Percentiles rank a stretch among this genome's conserved stretches.
These are phyloP conservation scores for Heliconius ethilla DNA, from an alignment of 2,888 invertebrate species.

Conservation along the genomic window DNA sequence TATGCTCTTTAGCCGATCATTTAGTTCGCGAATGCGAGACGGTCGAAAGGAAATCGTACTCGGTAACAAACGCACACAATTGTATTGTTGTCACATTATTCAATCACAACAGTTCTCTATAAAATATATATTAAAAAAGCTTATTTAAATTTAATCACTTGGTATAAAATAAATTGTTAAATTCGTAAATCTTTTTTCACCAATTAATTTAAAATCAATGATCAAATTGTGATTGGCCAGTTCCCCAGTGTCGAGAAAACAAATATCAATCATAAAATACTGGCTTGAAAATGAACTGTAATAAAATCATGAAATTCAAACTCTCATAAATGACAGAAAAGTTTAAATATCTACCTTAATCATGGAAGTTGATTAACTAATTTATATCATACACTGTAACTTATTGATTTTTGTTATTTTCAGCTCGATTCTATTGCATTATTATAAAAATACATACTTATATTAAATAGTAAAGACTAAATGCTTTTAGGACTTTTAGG, in stretches of 20 bases:
- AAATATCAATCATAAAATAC: not conserved
- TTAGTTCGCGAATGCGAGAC: constrained; percentile 83
- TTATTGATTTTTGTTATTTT: constrained; percentile 65
- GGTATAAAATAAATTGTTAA: not conserved
- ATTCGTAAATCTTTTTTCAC: not conserved
- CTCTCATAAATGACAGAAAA: not conserved
- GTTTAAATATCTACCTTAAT: constrained; percentile 1
- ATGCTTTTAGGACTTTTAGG: no score
- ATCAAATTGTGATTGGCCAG: not conserved
- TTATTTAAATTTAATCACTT: not conserved
- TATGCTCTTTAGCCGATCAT: constrained; percentile 73
- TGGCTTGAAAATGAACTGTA: not conserved
- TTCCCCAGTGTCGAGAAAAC: not conserved
- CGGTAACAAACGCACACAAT: constrained; percentile 72
- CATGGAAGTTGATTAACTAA: not conserved
- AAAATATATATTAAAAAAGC: not conserved
- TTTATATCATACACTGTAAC: constrained; percentile 51
- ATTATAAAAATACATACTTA: constrained; percentile 32
- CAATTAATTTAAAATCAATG: not conserved
- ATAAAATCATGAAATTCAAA: not conserved
- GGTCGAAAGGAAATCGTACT: constrained; percentile 86
- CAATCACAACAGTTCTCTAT: not conserved
- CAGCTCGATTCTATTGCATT: constrained; percentile 50
- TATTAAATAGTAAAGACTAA: not conserved
- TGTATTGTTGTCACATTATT: constrained; percentile 28